Conservation (phyloP, 1,140 invertebrate genomes). For the Theocolax elegans region DNA sequence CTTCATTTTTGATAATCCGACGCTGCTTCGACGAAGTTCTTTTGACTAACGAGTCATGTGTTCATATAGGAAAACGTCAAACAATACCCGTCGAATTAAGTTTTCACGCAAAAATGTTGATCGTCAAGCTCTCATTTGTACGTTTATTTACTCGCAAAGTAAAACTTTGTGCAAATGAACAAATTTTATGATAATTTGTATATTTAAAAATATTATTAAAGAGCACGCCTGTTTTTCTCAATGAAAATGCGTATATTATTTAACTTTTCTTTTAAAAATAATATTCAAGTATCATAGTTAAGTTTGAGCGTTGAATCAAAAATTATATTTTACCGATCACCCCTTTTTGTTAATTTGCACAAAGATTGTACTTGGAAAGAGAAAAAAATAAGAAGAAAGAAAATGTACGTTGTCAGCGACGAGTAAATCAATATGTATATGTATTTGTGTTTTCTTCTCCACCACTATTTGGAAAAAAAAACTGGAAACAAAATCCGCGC, state of each 20-base stretch:
- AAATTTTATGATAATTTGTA: conserved; percentile 7
- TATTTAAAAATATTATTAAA: conserved; percentile 6
- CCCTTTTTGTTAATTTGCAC: conserved; percentile 36
- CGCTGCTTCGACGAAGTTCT: conserved; percentile 29
- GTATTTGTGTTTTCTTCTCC: conserved; percentile 17
- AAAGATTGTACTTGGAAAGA: conserved; percentile 1
- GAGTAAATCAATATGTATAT: conserved; percentile 25
- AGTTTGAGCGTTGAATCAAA: conserved; percentile 32
- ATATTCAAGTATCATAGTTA: conserved; percentile 3
- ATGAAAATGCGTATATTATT: too few species aligned
- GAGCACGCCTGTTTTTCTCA: too few species aligned
- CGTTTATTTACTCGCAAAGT: conserved; percentile 12
- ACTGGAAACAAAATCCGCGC: conserved; percentile 6
- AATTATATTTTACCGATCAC: conserved; percentile 11
- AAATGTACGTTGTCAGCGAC: conserved; percentile 26
- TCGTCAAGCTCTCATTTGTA: conserved; percentile 33
- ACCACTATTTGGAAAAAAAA: conserved; percentile 11
- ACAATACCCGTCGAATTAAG: conserved; percentile 28
- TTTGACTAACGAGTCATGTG: conserved; percentile 37
- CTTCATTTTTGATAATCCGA: conserved; percentile 33
- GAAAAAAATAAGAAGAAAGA: too few species aligned
- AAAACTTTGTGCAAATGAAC: conserved; percentile 36
- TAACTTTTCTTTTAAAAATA: too few species aligned
- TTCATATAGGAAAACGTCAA: conserved; percentile 33
- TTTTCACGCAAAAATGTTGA: conserved; percentile 37